Evolutionary conservation across 2,113 vertebrate genomes (phyloP).

Genomic region (Tautogolabrus adspersus): DNA sequence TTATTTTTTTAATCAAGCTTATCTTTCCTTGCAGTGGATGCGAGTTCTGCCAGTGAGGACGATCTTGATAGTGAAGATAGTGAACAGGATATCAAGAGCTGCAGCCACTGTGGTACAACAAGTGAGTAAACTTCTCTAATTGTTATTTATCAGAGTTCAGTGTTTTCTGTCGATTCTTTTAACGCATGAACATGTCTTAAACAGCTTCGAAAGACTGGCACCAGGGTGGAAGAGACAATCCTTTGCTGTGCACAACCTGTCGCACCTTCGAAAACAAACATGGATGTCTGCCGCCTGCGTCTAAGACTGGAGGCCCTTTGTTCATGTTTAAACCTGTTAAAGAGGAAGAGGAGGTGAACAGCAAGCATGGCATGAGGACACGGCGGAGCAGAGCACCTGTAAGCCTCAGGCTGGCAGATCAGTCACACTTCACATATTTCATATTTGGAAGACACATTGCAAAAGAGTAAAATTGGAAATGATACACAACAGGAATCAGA

Average conservation of each 20-base stretch:
- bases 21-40: constrained; percentile 87
- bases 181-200: not conserved
- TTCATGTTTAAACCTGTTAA: constrained; percentile 99
- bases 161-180: not conserved
- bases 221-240: constrained; percentile 92
- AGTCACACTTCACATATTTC: not conserved
- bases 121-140: constrained; percentile 82
- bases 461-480: not conserved
- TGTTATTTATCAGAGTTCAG: not conserved
- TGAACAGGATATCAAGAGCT: constrained; percentile 96
- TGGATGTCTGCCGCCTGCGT: constrained; percentile 91
- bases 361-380: constrained; percentile 99
- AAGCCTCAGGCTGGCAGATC: constrained; percentile 58
- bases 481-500: not conserved
- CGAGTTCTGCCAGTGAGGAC: constrained; percentile 97
- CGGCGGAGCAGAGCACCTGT: constrained; percentile 95
- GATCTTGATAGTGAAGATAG: constrained; percentile 99
- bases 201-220: constrained; percentile 98
- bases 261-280: constrained; percentile 96
- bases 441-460: not conserved
- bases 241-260: constrained; percentile 92
- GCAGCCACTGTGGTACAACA: constrained; percentile 96
- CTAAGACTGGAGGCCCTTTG: constrained; percentile 91
- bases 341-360: constrained; percentile 95
- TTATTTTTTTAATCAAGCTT: not conserved